Base-by-base conservation (phyloP, 1,140 invertebrate genomes). In the Pseudachorutes palmiensis region DNA sequence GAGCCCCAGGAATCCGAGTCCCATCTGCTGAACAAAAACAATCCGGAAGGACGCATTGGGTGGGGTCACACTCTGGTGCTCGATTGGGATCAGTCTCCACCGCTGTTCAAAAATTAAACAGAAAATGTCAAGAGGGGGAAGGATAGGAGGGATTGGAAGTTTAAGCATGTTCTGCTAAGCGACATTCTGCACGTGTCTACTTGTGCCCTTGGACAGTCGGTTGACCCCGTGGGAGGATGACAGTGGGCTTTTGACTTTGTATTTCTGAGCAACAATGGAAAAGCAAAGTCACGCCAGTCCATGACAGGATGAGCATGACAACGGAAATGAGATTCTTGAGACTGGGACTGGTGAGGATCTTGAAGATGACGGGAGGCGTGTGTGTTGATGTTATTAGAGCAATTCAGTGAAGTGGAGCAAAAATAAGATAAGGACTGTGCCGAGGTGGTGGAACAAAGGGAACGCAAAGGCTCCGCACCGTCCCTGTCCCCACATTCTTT, bases 1-100 rank as follows among this genome's bases (percentile, higher is more conserved):
- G 83, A 65, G 83, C 84, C 1, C 89, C 89, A 2, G 91, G 91
- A 72, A 94, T 94, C 60, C 89, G 82, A 9, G 92, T 95, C 63
- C 92, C 93, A 72, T 95, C 92, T 67, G 90, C 87, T 12, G 91
- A 94, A 77, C 93, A 96, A 83, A 92, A 95, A 78, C 93, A 96
- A 75, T 95, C 92, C 1, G 92, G 93, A 1, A 95, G 79, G 9
- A 85, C 84, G 78, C 92, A 96, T 76, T 92, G 89, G 59, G 87
- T 89, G 22, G 86, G 85, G 76, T 96, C 91, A 75, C 93, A 96
- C 75, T 91, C 88, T 0, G 89, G 89, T 2, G 92, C 91, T 71
- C 91, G 84, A 78, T 94, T 94, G 1, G 90, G 90, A 80, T 93
- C 90, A 48, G 84, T 84, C 69, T 94, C 91, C 45, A 94, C 90